Evolutionary conservation across 2,113 vertebrate species (phyloP), one percentile per base, ranked within the genome.

Genomic region (Serinus canaria): DNA sequence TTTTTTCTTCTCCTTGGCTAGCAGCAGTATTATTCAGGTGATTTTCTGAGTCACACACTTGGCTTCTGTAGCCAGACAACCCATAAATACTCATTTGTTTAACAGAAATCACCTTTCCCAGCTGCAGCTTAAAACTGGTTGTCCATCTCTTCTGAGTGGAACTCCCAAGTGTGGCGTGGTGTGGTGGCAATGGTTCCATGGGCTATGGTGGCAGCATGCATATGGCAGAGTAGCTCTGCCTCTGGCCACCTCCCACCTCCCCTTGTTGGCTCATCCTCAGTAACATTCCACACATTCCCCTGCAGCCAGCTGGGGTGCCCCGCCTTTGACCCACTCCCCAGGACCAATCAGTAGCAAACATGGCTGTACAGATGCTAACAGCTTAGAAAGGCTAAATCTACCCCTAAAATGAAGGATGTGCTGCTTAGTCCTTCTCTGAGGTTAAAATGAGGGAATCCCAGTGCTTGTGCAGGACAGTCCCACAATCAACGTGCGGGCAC

Each of bases 21-120:
- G 49, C 49, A 85, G 67, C 41, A 22, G 15, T 11, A 27, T 83
- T 83, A 58, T 60, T 94, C 22, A 62, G 78, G 49, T 83, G 44
- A 23, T 62, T 33, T 56, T 88, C 78, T 94, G 87, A 94, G 70
- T 94, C 88, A 95, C 58, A 60, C 20, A 6, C 50, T 50, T 64
- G 4, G 5, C 58, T 92, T 76, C 75, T 80, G 58, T 66, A 79
- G 81, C 28, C 87, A 91, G 66, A 75, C 35, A 85, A 37, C n/a
- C 4, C 15, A 27, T 13, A 81, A 87, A 67, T 37, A 52, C 24
- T 62, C 3, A 2, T 49, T 46, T 62, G 78, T 72, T 87, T n/a
- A 39, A 73, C 1, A 74, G 31, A 55, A 53, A 90, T 69, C 75
- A 69, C 63, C 20, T 62, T 85, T 64, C 23, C 50, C 27, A 52